Evolutionary conservation across 2,113 vertebrate species (phyloP), one percentile per base, ranked within the genome.

Genomic region (Dunckerocampus dactyliophorus): DNA sequence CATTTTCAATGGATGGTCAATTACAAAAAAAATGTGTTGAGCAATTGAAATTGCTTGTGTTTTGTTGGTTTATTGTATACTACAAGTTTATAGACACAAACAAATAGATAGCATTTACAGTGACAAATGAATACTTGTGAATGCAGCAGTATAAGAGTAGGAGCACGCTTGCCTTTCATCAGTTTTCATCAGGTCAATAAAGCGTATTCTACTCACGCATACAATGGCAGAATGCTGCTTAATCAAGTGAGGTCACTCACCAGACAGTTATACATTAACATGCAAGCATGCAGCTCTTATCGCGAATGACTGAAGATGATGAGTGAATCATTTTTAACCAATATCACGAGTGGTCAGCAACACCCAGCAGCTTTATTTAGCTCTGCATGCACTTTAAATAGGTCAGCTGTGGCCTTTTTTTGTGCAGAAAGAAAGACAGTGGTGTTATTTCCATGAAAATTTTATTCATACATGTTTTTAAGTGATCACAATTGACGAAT

Each of bases 381-480:
- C 31, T 34, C 31, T 43, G 39, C 39, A 43, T 43, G 39, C 39
- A 4, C 39, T 43, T 43, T 43, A 14, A 43, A 43, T 34, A 43
- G 12, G 13, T 43, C 31, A 34, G 31, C 31, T 34, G 31, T 34
- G 3, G 7, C 31, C 6, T 8, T 5, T 34, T 43, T 43, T 43
- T 5, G 39, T 43, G 11, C 2, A 43, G 39, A 13, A 10, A 13
- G 17, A 54, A n/a, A 17, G 4, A 59, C 15, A 10, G 21, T 47
- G 56, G 42, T 9, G 20, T 39, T 4, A 39, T 50, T 55, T 75
- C 47, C 39, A 74, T 74, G 83, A 62, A 81, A 82, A 83, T 75
- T 88, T 86, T 85, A 88, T 85, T 88, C 34, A 77, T 76, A 49
- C 80, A 77, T 55, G 79, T 68, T 47, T 75, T 75, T 66, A 68